Conservation (phyloP, 2,797 vertebrate species). For the Acrossocheilus wenchowensis region DNA sequence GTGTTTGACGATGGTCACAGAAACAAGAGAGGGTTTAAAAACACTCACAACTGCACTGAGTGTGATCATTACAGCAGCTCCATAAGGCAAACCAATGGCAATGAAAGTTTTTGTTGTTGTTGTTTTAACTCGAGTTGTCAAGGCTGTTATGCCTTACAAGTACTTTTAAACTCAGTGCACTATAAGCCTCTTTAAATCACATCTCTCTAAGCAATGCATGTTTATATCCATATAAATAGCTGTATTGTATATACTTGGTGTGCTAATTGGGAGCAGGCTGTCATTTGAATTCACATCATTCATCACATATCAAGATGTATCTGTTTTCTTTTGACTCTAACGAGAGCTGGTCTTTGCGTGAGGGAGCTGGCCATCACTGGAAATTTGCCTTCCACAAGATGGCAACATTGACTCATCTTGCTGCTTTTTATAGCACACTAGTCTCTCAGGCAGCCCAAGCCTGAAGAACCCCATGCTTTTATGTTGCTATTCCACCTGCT, state of each 20-base stretch:
- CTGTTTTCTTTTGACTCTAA: neutral
- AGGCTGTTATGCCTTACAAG: constrained; percentile 68
- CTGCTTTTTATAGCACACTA: constrained; percentile 19
- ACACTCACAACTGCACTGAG: constrained; percentile 67
- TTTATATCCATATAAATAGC: neutral
- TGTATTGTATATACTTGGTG: neutral
- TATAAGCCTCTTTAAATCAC: neutral
- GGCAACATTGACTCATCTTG: constrained; percentile 66
- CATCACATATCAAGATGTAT: neutral
- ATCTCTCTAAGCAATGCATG: neutral
- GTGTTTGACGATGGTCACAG: constrained; percentile 78
- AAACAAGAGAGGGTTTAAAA: constrained; percentile 75
- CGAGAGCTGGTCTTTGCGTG: neutral
- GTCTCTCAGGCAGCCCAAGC: constrained; percentile 1
- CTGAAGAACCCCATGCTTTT: neutral
- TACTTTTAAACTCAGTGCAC: neutral
- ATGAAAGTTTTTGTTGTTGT: constrained; percentile 64
- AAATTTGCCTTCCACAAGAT: constrained; percentile 63
- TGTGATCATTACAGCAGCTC: constrained; percentile 70
- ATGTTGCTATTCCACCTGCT: constrained; percentile 11
- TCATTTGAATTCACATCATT: neutral
- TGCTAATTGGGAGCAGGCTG: constrained; percentile 11
- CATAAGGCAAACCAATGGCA: constrained; percentile 70
- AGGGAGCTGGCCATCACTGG: constrained; percentile 1
- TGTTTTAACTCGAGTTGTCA: constrained; percentile 62